Percentiles rank a stretch among this genome's conserved stretches.
phyloP scores from a whole-genome alignment of 2,888 invertebrate species.

The Morpho achilles region DNA sequence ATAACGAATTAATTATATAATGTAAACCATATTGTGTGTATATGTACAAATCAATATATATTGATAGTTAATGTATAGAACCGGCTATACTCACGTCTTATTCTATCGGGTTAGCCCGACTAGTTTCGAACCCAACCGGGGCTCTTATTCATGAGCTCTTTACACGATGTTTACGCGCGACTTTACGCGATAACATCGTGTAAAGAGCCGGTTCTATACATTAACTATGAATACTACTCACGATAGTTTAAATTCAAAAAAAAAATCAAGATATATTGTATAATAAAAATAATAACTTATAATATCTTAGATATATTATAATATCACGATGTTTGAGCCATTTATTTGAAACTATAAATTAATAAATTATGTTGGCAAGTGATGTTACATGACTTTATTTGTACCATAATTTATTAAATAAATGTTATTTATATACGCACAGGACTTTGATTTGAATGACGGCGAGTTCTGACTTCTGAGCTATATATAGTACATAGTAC shows the following conservation, averaged over 20 bases:
- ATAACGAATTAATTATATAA: no score
- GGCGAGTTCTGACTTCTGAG: neutral
- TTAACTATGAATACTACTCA: no score
- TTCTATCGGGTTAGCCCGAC: no score
- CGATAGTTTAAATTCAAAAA: no score
- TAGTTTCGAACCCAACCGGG: no score
- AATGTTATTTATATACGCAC: neutral
- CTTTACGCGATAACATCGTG: no score
- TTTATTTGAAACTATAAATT: constrained; percentile 22
- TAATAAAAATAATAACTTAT: neutral
- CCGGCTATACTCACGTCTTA: no score
- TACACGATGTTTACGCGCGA: no score
- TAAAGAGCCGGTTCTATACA: no score
- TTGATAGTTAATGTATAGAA: no score
- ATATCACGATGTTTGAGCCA: constrained; percentile 30
- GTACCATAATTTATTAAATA: constrained; percentile 4
- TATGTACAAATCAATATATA: neutral
- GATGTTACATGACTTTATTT: constrained; percentile 7
- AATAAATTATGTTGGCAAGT: constrained; percentile 20
- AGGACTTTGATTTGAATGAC: neutral
- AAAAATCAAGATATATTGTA: neutral
- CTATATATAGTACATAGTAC: neutral
- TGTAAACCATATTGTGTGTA: no score
- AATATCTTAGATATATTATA: constrained; percentile 24
- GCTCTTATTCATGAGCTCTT: no score